A percentile compares a stretch with the other conserved stretches of the same genome.
Evolutionary conservation across 2,888 invertebrate species (phyloP).

Genomic region (Autographa gamma): DNA sequence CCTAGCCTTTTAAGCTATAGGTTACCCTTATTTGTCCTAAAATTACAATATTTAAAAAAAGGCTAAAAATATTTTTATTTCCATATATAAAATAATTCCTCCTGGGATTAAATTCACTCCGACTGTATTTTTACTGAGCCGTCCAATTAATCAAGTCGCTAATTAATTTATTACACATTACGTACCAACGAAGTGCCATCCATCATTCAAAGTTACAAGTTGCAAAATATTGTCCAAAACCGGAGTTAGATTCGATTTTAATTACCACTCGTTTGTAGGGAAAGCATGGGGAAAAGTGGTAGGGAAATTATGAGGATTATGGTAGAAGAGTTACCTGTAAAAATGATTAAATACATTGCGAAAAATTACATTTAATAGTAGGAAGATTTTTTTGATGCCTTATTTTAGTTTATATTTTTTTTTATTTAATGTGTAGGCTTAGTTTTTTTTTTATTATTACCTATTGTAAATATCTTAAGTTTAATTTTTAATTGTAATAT

Average conservation of each 20-base stretch:
- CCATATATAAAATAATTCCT: neutral
- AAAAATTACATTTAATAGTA: too few species aligned
- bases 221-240: constrained; percentile 53
- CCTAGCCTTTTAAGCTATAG: too few species aligned
- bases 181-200: constrained; percentile 40
- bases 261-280: constrained; percentile 37
- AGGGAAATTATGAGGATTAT: neutral
- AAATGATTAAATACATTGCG: too few species aligned
- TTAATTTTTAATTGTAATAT: too few species aligned
- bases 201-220: constrained; percentile 56
- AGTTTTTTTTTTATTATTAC: too few species aligned
- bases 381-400: too few species aligned
- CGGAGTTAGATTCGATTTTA: constrained; percentile 59
- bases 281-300: neutral
- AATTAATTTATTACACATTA: constrained; percentile 55
- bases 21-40: too few species aligned
- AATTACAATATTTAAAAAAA: too few species aligned
- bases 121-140: constrained; percentile 16
- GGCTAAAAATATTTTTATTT: neutral
- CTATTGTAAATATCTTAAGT: too few species aligned
- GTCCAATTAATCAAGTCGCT: constrained; percentile 54
- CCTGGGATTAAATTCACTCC: constrained; percentile 12
- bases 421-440: too few species aligned
- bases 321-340: too few species aligned
- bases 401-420: too few species aligned